Evolutionary conservation across 2,113 vertebrate species (phyloP), one percentile per base, ranked within the genome.

Genomic region (Guaruba guarouba): DNA sequence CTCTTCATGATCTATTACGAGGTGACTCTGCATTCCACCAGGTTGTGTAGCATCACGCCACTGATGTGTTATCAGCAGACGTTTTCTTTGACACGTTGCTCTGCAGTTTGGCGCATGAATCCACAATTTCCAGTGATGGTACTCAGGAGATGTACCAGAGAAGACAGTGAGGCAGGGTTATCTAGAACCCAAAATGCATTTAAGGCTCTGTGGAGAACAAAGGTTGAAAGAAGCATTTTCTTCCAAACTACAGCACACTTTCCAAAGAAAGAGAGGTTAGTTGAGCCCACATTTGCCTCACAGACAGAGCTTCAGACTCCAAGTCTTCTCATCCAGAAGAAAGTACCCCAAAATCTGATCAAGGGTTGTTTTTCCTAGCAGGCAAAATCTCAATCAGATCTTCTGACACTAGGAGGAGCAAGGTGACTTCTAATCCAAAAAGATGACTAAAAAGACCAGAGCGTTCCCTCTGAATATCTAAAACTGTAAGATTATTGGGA

Each of bases 101-200:
- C 95, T 97, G 95, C 96, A 96, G 95, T 93, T 94, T 69, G 82
- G 68, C 3, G 89, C 71, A 82, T 93, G 89, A 96, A 96, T 96
- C 94, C 78, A 91, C 59, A 88, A 17, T 89, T 93, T 94, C 96
- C 78, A 68, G 52, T 59, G 77, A 62, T 71, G 97, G 87, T 51
- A 82, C 67, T 84, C 39, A 70, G 57, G 62, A 92, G 82, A 84
- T 61, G 14, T 29, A 94, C 62, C 74, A 96, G 54, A 88, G 35
- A 85, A 84, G 82, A 92, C n/a, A 90, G 29, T 37, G 80, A 93
- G 68, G 76, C 62, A 90, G 79, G 91, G 43, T 74, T 78, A 86
- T 51, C n/a, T 37, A 77, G 55, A 95, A 91, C 79, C 90, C 55
- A 84, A 87, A 95, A 83, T 1, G 4, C 39, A 59, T 78, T 37